phyloP scores from a whole-genome alignment of 2,113 vertebrate species.

The Fregata magnificens region DNA sequence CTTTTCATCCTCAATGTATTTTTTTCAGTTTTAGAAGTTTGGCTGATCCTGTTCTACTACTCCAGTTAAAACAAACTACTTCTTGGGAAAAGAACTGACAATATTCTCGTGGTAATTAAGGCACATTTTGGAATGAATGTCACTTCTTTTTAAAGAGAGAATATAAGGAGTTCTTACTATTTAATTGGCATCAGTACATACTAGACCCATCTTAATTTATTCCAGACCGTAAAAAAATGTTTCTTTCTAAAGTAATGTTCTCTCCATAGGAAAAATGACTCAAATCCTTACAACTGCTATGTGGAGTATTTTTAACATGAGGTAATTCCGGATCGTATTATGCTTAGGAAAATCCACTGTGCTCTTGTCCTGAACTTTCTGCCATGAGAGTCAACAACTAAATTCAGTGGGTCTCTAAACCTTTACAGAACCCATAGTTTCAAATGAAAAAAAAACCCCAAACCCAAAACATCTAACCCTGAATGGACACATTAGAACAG shows the following conservation, averaged over 20 bases:
- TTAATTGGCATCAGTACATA: not conserved
- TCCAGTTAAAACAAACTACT: not conserved
- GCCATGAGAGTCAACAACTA: not conserved
- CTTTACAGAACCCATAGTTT: not conserved
- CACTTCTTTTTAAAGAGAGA: not conserved
- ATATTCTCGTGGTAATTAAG: not conserved
- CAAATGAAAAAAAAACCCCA: not conserved
- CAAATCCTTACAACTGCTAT: not conserved
- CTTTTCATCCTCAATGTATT: not conserved
- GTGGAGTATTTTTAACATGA: not conserved
- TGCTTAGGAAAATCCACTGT: not conserved
- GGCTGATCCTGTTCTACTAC: not conserved
- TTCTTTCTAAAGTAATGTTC: not conserved
- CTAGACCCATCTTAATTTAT: not conserved
- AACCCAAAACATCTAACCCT: not conserved
- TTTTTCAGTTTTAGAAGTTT: not conserved
- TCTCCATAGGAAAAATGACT: not conserved
- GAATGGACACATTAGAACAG: not conserved
- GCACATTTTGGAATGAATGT: not conserved
- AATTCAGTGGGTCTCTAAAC: not conserved
- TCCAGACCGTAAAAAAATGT: not conserved
- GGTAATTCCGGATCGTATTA: not conserved
- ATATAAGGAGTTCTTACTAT: not conserved
- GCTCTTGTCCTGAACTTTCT: not conserved
- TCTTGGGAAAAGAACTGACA: not conserved